Conservation (phyloP, 2,113 vertebrate species). For the Ursus arctos region DNA sequence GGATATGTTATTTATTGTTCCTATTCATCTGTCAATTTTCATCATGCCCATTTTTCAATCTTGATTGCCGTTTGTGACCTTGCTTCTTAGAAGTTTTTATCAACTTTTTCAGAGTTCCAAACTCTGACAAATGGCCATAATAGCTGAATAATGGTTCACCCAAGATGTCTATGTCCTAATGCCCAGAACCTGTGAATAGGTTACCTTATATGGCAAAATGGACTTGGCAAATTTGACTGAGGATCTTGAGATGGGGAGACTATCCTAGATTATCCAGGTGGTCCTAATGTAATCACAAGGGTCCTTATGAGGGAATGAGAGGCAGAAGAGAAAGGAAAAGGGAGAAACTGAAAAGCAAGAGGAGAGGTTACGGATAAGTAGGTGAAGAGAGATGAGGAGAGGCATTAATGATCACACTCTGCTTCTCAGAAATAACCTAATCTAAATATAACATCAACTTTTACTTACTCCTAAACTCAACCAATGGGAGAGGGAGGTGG, state of each 20-base stretch:
- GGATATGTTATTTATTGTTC: conserved; percentile 46
- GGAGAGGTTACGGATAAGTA: neutral
- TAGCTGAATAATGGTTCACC: neutral
- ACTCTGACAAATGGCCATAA: neutral
- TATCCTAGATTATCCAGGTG: neutral
- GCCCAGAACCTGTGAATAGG: neutral
- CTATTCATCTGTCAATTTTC: conserved; percentile 29
- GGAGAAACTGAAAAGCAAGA: neutral
- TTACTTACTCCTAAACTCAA: neutral
- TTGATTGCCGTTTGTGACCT: conserved; percentile 45
- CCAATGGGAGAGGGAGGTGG: neutral
- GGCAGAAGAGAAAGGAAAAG: neutral
- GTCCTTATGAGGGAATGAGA: neutral
- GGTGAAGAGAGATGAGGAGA: neutral
- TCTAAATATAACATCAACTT: neutral
- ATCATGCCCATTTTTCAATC: conserved; percentile 26
- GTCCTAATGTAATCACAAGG: neutral
- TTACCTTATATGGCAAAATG: neutral
- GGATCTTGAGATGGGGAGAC: neutral
- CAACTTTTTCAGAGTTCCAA: neutral
- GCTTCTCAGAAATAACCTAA: neutral
- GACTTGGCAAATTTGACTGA: neutral
- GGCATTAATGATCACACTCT: neutral
- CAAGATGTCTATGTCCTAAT: neutral
- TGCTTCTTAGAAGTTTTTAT: neutral